phyloP scores from a whole-genome alignment of 2,113 vertebrate species.

The Symphodus melops region DNA sequence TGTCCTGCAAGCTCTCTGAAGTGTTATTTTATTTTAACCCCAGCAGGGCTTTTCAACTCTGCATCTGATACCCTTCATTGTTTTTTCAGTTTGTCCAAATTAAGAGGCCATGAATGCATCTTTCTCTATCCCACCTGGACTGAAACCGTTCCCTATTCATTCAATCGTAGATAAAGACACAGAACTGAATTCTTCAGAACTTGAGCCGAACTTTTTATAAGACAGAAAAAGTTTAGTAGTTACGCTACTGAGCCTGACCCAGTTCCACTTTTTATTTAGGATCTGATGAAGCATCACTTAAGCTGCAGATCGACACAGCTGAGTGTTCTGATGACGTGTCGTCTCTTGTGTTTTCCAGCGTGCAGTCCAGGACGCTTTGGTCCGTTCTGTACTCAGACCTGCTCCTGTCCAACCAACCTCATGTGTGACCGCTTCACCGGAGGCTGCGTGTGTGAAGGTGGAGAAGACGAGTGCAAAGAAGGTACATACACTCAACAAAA shows the following conservation, averaged over 20 bases:
- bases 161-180: too few relatives aligned
- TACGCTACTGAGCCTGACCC: too few relatives aligned
- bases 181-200: not conserved
- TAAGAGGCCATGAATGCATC: too few relatives aligned
- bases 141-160: too few relatives aligned
- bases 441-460: slow-evolving; percentile 77
- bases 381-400: slow-evolving; percentile 79
- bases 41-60: not conserved
- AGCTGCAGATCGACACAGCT: not conserved
- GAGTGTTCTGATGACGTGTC: not conserved
- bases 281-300: not conserved
- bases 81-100: too few relatives aligned
- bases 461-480: slow-evolving; percentile 64
- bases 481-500: too few relatives aligned
- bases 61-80: not conserved
- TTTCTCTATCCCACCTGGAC: too few relatives aligned
- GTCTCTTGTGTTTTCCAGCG: slow-evolving; percentile 66
- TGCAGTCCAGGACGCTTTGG: slow-evolving; percentile 78
- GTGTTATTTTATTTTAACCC: not conserved
- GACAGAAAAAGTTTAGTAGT: too few relatives aligned
- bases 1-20: not conserved
- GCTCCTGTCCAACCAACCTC: slow-evolving; percentile 77
- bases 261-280: too few relatives aligned
- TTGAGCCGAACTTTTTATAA: too few relatives aligned
- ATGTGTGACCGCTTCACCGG: slow-evolving; percentile 81